phyloP scores from a whole-genome alignment of 2,888 invertebrate species.

The Hypolimnas misippus region DNA sequence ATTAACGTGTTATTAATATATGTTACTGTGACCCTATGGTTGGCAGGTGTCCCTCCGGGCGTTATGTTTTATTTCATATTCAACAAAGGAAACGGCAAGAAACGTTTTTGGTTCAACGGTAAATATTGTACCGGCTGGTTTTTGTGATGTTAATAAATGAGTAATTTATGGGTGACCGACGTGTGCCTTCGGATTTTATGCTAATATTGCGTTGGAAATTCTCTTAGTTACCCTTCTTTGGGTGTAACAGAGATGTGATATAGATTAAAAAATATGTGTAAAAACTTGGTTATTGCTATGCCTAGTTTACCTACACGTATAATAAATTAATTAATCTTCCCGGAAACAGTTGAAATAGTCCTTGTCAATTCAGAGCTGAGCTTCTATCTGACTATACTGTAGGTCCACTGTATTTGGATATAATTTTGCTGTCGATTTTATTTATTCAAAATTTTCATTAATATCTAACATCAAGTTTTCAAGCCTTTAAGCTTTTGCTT shows the following conservation, averaged over 20 bases:
- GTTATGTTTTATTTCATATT: conserved; percentile 65
- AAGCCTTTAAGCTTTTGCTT: too few species aligned
- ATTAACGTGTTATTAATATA: conserved; percentile 84
- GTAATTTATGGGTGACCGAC: conserved; percentile 56
- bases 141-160: conserved; percentile 75
- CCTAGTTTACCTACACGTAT: neutral
- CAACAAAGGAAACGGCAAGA: conserved; percentile 77
- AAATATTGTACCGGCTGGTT: conserved; percentile 74
- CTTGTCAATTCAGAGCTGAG: too few species aligned
- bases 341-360: too few species aligned
- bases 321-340: too few species aligned
- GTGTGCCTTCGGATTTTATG: conserved; percentile 59
- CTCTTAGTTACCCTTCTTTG: conserved; percentile 36
- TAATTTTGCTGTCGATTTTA: too few species aligned
- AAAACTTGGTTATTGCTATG: too few species aligned
- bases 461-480: too few species aligned
- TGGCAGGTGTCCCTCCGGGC: conserved; percentile 79
- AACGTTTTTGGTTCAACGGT: conserved; percentile 73
- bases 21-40: conserved; percentile 77
- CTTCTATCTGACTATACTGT: too few species aligned
- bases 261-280: conserved; percentile 1
- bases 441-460: too few species aligned
- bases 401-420: too few species aligned
- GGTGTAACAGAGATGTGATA: neutral
- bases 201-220: conserved; percentile 38